phyloP scores from a whole-genome alignment of 2,113 vertebrate species.

The Dromas ardeola region DNA sequence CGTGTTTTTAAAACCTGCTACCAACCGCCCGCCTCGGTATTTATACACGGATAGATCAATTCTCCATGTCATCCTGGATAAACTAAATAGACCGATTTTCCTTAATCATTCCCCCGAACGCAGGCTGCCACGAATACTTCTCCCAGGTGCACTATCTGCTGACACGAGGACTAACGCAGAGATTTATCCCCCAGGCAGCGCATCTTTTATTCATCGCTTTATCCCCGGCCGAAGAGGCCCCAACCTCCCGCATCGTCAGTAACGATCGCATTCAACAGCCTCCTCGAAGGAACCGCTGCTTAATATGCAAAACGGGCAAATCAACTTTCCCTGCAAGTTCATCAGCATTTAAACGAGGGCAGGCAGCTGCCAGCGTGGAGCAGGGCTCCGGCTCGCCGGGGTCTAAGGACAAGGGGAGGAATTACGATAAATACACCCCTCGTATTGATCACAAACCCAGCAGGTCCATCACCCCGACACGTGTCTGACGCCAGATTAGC shows the following conservation, averaged over 20 bases:
- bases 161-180: neutral
- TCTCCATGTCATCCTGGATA: neutral
- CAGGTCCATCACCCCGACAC: neutral
- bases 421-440: neutral
- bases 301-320: neutral
- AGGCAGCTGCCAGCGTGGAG: neutral
- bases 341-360: neutral
- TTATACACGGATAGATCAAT: neutral
- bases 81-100: neutral
- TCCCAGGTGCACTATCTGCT: neutral
- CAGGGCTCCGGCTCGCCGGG: fast-evolving
- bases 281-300: neutral
- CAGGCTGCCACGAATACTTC: neutral
- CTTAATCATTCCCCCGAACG: neutral
- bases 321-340: neutral
- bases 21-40: fast-evolving
- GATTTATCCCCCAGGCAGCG: neutral
- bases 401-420: neutral
- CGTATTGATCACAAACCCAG: neutral
- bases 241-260: fast-evolving
- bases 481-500: neutral
- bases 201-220: neutral
- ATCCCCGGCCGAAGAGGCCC: neutral
- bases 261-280: neutral
- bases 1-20: neutral